Base-by-base conservation (phyloP, 92 coral and sea anemone genomes). In the Palythoa heliodiscus region DNA sequence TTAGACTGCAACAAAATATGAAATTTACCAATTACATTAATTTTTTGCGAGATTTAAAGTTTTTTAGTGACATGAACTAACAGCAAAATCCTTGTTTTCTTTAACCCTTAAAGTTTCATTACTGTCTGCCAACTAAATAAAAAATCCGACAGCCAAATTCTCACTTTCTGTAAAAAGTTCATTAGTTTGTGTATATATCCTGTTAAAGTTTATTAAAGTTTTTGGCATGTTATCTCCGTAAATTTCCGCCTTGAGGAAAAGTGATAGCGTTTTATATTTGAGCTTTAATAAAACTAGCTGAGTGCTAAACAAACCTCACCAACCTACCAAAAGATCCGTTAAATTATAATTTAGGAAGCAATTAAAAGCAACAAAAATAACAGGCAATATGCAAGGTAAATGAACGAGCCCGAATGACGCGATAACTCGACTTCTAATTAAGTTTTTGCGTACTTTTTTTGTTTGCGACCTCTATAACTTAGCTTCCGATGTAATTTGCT, bases 251-350 rank as follows among this genome's bases (percentile, higher is more conserved):
- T 85, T 63, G 61, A 15, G 72, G 82, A 71, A 48, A 67, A 78
- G 68, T 88, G 89, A 94, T 88, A 92, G 88, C 89, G 91, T 88
- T 78, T 71, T 88, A 76, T 94, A 92, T 94, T 94, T 94, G 91
- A 87, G 90, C 79, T 82, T 88, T 92, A 94, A 94, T 92, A 94
- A 94, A 94, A 87, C 85, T 90, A 85, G 87, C 82, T 86, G 98
- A 92, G 95, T 83, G 88, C 91, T 94, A 94, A 92, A 94, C 88
- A 93, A 94, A 94, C 98, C 89, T 52, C 90, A 86, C 87, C 92
- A 71, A 82, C 89, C 74, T 52, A 74, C 92, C 98, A 88, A 91
- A 94, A 94, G 90, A 88, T 90, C 93, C 92, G 95, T 90, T 86
- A 88, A 89, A 88, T 87, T 92, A 87, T 83, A 82, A 92, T 89